phyloP scores from a whole-genome alignment of 1,140 invertebrate genomes.

The Hyles vespertilio region DNA sequence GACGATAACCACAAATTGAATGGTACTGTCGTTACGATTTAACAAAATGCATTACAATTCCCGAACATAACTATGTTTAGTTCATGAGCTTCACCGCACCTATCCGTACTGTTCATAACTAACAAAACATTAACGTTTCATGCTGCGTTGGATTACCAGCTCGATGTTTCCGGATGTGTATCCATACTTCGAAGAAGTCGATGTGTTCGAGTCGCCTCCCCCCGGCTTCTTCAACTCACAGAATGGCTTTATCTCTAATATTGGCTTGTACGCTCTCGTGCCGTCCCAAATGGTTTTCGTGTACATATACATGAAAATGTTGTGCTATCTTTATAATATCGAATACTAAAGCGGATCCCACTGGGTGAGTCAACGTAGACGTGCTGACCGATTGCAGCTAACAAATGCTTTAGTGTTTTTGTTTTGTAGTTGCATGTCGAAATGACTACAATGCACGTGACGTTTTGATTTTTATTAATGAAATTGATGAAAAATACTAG shows the following conservation, averaged over 20 bases:
- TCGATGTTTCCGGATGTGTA: slow-evolving; percentile 62
- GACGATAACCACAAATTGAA: no score
- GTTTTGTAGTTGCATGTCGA: no score
- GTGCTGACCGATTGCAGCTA: no score
- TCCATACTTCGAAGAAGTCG: slow-evolving; percentile 67
- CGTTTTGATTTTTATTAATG: not conserved
- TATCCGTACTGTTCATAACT: not conserved
- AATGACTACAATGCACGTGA: not conserved
- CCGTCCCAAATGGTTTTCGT: slow-evolving; percentile 14
- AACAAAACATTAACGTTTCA: slow-evolving; percentile 35
- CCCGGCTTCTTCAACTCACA: slow-evolving; percentile 44
- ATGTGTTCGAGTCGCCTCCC: slow-evolving; percentile 64
- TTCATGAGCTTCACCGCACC: no score
- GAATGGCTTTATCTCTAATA: slow-evolving; percentile 3
- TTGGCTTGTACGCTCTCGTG: slow-evolving; percentile 10
- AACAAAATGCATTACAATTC: no score
- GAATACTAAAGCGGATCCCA: slow-evolving; percentile 5
- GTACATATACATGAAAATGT: slow-evolving; percentile 2
- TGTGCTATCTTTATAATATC: slow-evolving; percentile 8
- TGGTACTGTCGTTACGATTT: no score
- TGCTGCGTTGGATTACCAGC: slow-evolving; percentile 46
- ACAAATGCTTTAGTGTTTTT: no score
- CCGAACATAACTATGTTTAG: no score
- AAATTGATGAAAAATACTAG: no score
- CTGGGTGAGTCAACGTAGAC: not conserved